Evolutionary conservation across 1,140 invertebrate genomes (phyloP).

Genomic region (Macrosteles quadrilineatus): DNA sequence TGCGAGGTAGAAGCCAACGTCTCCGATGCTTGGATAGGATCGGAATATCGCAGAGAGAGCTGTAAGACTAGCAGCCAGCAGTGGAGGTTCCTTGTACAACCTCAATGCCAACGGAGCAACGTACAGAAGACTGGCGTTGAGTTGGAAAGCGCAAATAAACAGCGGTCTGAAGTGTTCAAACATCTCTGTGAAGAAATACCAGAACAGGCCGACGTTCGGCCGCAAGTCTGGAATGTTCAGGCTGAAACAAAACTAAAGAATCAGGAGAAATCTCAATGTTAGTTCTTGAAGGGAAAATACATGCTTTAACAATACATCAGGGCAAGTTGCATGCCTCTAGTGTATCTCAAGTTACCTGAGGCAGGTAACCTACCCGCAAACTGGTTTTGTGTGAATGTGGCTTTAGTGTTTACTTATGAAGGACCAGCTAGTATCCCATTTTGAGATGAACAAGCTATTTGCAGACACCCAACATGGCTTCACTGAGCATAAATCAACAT

Average conservation of each 20-base stretch:
- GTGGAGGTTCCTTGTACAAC: constrained; percentile 82
- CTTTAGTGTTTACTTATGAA: too few species aligned
- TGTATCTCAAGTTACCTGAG: too few species aligned
- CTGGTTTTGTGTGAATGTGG: too few species aligned
- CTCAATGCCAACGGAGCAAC: constrained; percentile 84
- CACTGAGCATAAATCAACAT: too few species aligned
- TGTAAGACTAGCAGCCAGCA: constrained; percentile 82
- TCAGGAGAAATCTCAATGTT: too few species aligned
- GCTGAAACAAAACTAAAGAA: constrained; percentile 55
- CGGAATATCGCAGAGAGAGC: constrained; percentile 90
- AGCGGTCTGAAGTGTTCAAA: constrained; percentile 97
- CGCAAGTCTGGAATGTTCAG: constrained; percentile 88
- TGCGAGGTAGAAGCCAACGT: constrained; percentile 90
- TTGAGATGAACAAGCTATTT: too few species aligned
- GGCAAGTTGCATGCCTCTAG: too few species aligned
- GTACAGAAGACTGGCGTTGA: constrained; percentile 91
- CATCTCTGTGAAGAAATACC: constrained; percentile 99
- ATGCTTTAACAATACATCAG: too few species aligned
- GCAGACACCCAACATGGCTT: too few species aligned
- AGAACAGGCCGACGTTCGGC: constrained; percentile 97
- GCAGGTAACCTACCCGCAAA: too few species aligned
- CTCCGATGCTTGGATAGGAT: constrained; percentile 94
- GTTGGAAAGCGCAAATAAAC: constrained; percentile 96
- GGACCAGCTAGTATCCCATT: too few species aligned
- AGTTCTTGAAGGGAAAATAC: too few species aligned